Conservation (phyloP, 2,797 vertebrate species). For the Sternotherus odoratus region DNA sequence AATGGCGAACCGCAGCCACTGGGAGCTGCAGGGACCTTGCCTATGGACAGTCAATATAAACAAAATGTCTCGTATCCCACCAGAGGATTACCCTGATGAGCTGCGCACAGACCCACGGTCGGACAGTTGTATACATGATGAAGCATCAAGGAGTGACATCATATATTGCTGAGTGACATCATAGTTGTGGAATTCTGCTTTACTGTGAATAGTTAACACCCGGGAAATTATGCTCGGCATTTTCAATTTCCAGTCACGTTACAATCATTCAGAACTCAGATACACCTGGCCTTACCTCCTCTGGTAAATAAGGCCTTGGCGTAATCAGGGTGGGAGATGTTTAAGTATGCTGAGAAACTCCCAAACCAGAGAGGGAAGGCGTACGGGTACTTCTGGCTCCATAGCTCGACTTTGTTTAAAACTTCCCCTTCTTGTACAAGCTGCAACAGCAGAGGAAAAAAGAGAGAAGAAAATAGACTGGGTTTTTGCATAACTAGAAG, state of each 20-base stretch:
- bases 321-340: constrained; percentile 83
- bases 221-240: neutral
- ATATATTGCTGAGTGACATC: neutral
- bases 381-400: constrained; percentile 72
- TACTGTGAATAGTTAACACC: neutral
- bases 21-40: too few species aligned
- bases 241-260: neutral
- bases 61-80: too few species aligned
- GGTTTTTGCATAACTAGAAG: too few species aligned
- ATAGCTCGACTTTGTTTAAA: constrained; percentile 67
- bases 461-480: neutral
- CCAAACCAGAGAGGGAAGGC: constrained; percentile 84
- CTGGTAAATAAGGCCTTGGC: constrained; percentile 83
- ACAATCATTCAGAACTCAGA: neutral
- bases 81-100: too few species aligned
- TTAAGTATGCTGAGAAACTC: constrained; percentile 76
- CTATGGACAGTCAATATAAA: too few species aligned
- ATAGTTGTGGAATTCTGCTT: neutral
- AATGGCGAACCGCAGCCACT: too few species aligned
- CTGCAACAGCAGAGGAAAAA: constrained; percentile 40
- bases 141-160: neutral
- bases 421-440: constrained; percentile 71
- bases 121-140: neutral
- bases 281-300: constrained; percentile 77
- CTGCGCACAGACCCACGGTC: neutral